These are phyloP conservation scores for Platichthys flesus DNA, from an alignment of 2,113 vertebrate genomes.

Conservation along the genomic window DNA sequence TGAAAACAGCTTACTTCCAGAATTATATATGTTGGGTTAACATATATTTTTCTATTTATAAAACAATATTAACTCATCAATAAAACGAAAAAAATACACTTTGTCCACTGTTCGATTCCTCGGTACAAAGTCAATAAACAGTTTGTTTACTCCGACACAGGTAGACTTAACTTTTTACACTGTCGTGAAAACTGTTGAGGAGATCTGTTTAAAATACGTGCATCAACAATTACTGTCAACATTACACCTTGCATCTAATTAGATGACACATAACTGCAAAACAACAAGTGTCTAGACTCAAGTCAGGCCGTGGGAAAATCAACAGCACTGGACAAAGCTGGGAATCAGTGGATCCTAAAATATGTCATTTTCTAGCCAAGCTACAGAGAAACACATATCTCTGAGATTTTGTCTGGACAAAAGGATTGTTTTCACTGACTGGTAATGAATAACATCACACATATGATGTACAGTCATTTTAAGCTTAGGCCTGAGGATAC, in stretches of 20 bases:
- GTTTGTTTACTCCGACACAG: background rate
- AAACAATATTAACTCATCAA: no score
- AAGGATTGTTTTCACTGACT: background rate
- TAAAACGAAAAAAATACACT: no score
- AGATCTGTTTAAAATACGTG: background rate
- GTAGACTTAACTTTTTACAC: conserved; percentile 1
- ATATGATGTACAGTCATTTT: background rate
- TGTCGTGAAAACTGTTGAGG: conserved; percentile 7
- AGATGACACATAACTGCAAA: conserved; percentile 42
- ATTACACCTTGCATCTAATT: conserved; percentile 58
- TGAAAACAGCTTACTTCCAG: no score
- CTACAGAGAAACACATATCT: background rate
- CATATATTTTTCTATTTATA: no score
- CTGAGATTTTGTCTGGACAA: background rate
- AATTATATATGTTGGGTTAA: no score
- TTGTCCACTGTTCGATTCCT: no score
- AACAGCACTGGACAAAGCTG: background rate
- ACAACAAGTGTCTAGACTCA: conserved; percentile 21
- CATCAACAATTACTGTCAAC: conserved; percentile 19
- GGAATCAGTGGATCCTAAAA: background rate
- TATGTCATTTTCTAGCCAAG: background rate
- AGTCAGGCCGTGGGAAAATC: conserved; percentile 38
- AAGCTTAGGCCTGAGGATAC: background rate
- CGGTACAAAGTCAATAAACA: no score
- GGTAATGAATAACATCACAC: background rate